Conservation (phyloP, 2,113 vertebrate species). For the Callaeas wilsoni region DNA sequence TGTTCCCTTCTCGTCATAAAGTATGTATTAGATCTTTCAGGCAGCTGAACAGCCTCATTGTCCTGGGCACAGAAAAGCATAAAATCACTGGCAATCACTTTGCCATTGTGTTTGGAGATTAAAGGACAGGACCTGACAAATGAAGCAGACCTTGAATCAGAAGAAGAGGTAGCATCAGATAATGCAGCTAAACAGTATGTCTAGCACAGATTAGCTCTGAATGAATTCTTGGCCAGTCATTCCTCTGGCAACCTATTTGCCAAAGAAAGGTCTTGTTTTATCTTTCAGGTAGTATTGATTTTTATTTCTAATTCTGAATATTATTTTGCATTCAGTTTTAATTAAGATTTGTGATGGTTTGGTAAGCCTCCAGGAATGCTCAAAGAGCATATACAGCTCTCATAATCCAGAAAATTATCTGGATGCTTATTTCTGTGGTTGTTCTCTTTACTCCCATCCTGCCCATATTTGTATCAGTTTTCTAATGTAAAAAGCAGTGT, state of each 20-base stretch:
- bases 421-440: background rate
- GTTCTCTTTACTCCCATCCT: background rate
- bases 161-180: background rate
- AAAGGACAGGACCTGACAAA: background rate
- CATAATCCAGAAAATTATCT: background rate
- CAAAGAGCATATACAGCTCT: background rate
- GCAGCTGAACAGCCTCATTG: background rate
- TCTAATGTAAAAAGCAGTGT: background rate
- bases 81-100: slow-evolving; percentile 7
- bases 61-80: background rate
- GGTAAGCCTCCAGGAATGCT: background rate
- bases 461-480: background rate
- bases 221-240: background rate
- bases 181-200: background rate
- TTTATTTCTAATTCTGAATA: background rate
- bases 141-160: background rate
- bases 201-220: background rate
- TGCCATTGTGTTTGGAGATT: background rate
- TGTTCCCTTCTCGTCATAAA: background rate
- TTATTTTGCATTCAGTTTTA: background rate
- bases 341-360: background rate
- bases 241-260: background rate
- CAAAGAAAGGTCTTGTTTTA: background rate
- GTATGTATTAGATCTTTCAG: background rate
- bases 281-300: background rate